Evolutionary conservation across 2,113 vertebrate species (phyloP).

Genomic region (Isurus oxyrinchus): DNA sequence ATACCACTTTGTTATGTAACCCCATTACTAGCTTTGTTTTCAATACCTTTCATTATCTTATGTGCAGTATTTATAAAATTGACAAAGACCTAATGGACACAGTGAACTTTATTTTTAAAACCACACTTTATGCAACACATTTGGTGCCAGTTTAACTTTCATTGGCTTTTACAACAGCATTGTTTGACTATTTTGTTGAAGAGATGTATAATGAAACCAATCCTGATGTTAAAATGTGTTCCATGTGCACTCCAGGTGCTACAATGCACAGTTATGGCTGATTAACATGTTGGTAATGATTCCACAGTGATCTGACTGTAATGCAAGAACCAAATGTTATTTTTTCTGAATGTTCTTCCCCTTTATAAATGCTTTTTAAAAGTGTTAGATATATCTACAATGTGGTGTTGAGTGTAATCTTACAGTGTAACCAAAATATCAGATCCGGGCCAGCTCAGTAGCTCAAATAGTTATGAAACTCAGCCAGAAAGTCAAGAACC

Average conservation of each 20-base stretch:
- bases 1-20: background rate
- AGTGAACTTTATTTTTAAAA: background rate
- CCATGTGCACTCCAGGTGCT: background rate
- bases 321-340: background rate
- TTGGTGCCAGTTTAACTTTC: background rate
- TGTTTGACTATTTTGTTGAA: background rate
- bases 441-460: background rate
- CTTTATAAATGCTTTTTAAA: background rate
- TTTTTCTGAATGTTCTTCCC: background rate
- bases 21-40: background rate
- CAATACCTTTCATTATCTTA: background rate
- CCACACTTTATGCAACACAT: background rate
- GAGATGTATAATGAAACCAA: background rate
- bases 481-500: conserved; percentile 1
- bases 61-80: background rate
- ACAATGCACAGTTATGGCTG: background rate
- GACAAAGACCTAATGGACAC: background rate
- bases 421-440: background rate
- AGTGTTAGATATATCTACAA: background rate
- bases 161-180: background rate
- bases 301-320: background rate
- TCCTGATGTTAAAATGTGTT: background rate
- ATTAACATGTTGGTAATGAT: background rate
- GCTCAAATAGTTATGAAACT: background rate
- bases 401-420: background rate